Evolutionary conservation across 2,113 vertebrate genomes (phyloP).

Genomic region (Malurus elegans): DNA sequence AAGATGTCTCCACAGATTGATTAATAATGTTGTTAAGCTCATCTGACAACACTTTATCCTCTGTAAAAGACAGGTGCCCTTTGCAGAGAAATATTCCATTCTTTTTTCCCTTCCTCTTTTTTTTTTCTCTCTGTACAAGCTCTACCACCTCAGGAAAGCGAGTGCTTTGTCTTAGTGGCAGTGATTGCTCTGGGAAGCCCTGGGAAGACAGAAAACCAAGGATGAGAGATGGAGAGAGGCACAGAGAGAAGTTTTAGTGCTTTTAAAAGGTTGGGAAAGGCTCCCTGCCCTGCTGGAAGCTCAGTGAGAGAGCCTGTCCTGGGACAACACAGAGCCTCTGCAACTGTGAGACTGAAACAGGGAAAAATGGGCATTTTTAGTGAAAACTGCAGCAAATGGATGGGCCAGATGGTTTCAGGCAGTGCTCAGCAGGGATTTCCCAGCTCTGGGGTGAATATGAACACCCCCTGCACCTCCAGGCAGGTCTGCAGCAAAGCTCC

Average conservation of each 20-base stretch:
- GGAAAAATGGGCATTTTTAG: background rate
- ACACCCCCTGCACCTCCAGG: background rate
- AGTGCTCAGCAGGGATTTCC: background rate
- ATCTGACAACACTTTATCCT: constrained; percentile 6
- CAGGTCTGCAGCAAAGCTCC: background rate
- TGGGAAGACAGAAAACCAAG: background rate
- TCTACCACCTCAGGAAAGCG: background rate
- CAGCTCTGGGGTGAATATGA: background rate
- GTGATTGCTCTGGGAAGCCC: background rate
- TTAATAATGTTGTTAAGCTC: constrained; percentile 16
- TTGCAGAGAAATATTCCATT: constrained; percentile 3
- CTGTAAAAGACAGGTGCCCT: constrained; percentile 48
- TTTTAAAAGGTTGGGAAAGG: background rate
- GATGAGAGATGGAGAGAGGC: background rate
- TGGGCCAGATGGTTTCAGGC: background rate
- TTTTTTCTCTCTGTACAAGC: background rate
- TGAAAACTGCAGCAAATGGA: background rate
- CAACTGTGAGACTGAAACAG: background rate
- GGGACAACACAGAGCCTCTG: background rate
- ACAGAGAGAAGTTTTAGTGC: background rate
- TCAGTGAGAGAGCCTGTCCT: background rate
- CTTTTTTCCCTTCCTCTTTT: background rate
- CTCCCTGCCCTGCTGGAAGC: background rate
- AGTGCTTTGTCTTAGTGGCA: constrained; percentile 36
- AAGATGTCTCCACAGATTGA: background rate